Evolutionary conservation across 2,888 invertebrate species (phyloP).

Genomic region (Cynaeus angustus): DNA sequence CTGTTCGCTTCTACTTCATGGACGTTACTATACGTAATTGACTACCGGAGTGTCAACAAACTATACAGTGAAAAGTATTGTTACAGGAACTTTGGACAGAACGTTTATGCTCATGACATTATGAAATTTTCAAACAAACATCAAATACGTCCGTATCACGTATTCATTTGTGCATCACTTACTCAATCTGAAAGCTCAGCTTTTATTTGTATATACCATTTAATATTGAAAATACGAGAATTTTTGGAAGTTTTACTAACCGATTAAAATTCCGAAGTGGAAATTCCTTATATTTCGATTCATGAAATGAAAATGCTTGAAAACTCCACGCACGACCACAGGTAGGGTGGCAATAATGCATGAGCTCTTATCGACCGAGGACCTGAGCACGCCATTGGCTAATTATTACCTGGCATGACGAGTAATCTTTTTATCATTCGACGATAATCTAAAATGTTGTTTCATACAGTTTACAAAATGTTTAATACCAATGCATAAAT

Average conservation of each 20-base stretch:
- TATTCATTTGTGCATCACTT: too few species aligned
- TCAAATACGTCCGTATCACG: too few species aligned
- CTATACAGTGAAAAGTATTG: not conserved
- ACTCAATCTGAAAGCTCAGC: too few species aligned
- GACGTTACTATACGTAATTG: constrained; percentile 11
- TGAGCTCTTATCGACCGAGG: constrained; percentile 50
- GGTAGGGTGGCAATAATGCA: constrained; percentile 52
- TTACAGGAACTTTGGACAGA: not conserved
- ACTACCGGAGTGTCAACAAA: constrained; percentile 23
- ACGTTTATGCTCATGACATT: not conserved
- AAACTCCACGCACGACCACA: constrained; percentile 47
- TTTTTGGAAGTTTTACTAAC: constrained; percentile 18
- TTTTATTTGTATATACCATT: not conserved
- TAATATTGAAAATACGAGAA: not conserved
- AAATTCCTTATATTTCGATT: constrained; percentile 45
- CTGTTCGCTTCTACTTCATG: constrained; percentile 1
- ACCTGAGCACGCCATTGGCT: constrained; percentile 51
- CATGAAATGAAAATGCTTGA: constrained; percentile 43
- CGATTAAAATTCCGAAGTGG: constrained; percentile 39
- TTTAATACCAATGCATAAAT: constrained; percentile 2
- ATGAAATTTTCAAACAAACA: too few species aligned
- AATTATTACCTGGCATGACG: constrained; percentile 54
- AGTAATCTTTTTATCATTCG: constrained; percentile 48
- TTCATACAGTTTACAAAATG: constrained; percentile 29
- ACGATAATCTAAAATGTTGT: constrained; percentile 52